Evolutionary conservation across 1,140 invertebrate genomes (phyloP), one percentile per base, ranked within the genome.

Genomic region (Musca domestica): DNA sequence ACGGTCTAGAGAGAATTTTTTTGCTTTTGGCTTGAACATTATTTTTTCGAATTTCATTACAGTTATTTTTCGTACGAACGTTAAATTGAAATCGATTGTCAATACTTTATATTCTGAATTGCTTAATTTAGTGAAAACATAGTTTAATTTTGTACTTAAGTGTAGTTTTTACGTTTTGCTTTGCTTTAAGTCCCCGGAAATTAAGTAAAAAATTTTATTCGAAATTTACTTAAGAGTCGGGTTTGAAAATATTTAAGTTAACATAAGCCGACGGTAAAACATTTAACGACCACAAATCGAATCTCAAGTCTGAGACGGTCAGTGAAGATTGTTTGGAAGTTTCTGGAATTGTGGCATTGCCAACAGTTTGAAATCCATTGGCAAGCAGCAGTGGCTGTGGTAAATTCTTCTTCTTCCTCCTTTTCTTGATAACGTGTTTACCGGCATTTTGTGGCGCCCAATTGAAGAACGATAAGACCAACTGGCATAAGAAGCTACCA

Each of bases 311-410:
- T n/a, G n/a, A n/a, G n/a, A n/a, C 34, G 34, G 4, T 41, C 5
- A 10, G 34, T 41, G 2, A 41, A 41, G 2, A 41, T 41, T 30
- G 67, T 69, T 65, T 47, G 20, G 67, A 69, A 69, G 15, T 46
- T 69, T 69, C 67, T 65, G 30, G 67, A 58, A 65, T 25, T 52
- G 47, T 51, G 23, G 27, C 47, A 54, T 67, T 41, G 27, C 25
- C 23, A 41, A 47, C 41, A 69, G 61, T 54, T 64, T 48, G 19
- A 30, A 49, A 68, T 41, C 17, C 30, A 19, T 41, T 23, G 30
- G 9, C 17, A 51, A 51, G 17, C 48, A 51, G 20, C 48, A 46
- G 15, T 22, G 17, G 5, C 17, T 54, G 52, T 19, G 20, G 25
- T 56, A 41, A 56, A 27, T 56, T 19, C 34, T 41, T 41, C 34